Conservation (phyloP, 92 coral and sea anemone species). For the Umimayanthus chanpuru region DNA sequence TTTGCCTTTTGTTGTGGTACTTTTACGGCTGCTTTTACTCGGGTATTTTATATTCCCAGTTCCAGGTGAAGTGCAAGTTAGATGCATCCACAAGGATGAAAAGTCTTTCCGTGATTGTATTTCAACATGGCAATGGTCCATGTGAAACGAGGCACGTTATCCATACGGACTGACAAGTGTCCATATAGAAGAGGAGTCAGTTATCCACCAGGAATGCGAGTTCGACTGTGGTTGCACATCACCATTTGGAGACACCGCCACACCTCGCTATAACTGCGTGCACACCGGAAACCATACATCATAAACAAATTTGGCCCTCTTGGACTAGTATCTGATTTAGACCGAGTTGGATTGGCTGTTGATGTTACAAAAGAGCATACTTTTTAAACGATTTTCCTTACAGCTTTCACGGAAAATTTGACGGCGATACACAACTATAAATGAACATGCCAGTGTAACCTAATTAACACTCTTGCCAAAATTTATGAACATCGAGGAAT, state of each 20-base stretch:
- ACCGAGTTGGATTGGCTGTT: constrained; percentile 42
- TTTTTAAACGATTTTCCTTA: constrained; percentile 14
- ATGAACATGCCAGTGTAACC: not conserved
- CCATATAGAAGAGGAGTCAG: not conserved
- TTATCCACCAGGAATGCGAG: not conserved
- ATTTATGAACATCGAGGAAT: not conserved
- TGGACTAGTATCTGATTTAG: constrained; percentile 45
- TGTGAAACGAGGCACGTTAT: not conserved
- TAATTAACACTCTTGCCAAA: not conserved
- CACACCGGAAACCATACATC: constrained; percentile 38
- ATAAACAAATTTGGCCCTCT: constrained; percentile 51
- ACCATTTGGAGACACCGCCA: constrained; percentile 32
- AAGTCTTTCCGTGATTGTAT: not conserved
- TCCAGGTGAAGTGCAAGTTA: not conserved
- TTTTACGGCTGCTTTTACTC: not conserved
- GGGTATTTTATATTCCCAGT: not conserved
- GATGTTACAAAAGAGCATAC: constrained; percentile 42
- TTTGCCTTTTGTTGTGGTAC: not conserved
- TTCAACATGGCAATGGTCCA: not conserved
- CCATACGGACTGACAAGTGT: constrained; percentile 3
- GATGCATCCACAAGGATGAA: not conserved
- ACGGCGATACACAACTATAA: not conserved
- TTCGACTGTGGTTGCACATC: constrained; percentile 17
- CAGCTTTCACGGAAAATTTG: not conserved
- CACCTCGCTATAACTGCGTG: constrained; percentile 35